Conservation (phyloP, 2,113 vertebrate genomes). For the Dipodomys ordii region DNA sequence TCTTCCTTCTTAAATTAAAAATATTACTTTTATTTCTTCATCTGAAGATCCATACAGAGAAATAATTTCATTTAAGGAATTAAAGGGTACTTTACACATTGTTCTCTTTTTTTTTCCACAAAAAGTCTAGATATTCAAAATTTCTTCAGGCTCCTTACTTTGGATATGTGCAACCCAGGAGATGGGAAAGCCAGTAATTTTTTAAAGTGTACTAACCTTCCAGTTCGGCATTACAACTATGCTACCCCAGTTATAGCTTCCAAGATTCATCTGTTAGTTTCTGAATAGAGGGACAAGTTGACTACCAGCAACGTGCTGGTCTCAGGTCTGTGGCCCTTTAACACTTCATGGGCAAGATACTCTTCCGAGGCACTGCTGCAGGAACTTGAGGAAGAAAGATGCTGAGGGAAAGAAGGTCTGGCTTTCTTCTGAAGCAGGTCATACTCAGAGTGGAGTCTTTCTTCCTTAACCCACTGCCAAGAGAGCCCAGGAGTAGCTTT, state of each 20-base stretch:
- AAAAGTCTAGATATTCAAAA: constrained; percentile 24
- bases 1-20: constrained; percentile 34
- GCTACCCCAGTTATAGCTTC: not conserved
- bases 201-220: not conserved
- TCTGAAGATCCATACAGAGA: constrained; percentile 13
- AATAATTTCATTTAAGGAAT: constrained; percentile 50
- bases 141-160: constrained; percentile 15
- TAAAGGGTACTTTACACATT: constrained; percentile 17
- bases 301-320: not conserved
- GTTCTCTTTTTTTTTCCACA: constrained; percentile 40
- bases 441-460: not conserved
- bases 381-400: constrained; percentile 17
- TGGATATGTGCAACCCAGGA: constrained; percentile 2
- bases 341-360: not conserved
- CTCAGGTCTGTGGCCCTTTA: not conserved
- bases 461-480: not conserved
- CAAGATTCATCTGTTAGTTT: not conserved
- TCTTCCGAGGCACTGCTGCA: not conserved
- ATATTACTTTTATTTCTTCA: constrained; percentile 57
- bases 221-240: not conserved
- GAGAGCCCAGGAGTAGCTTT: not conserved
- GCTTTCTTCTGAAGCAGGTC: not conserved
- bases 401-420: not conserved
- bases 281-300: not conserved
- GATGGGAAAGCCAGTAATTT: not conserved